Percentiles rank a stretch among this genome's conserved stretches.
Conservation (phyloP, 2,797 vertebrate genomes). For the Luscinia megarhynchos region DNA sequence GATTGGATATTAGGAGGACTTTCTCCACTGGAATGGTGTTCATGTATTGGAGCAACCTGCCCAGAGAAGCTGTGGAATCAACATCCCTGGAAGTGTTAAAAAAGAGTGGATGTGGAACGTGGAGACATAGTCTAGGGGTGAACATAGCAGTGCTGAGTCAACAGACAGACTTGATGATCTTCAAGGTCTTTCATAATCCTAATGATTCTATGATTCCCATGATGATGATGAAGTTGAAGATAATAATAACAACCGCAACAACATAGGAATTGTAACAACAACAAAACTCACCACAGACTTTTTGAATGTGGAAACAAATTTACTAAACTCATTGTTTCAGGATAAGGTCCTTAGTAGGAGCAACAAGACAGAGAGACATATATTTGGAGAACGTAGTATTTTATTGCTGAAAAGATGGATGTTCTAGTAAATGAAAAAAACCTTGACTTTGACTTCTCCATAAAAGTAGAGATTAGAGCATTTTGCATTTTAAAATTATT, state of each 20-base stretch:
- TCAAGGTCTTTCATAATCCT: neutral
- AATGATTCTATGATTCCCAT: neutral
- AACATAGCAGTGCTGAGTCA: neutral
- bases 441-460: neutral
- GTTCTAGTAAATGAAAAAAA: neutral
- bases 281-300: neutral
- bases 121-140: neutral
- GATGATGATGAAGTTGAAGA: neutral
- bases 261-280: neutral
- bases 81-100: neutral
- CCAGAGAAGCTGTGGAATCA: neutral
- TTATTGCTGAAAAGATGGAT: neutral
- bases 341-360: neutral
- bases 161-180: neutral
- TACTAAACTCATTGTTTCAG: neutral
- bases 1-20: neutral
- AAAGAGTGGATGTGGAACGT: accelerated
- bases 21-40: neutral
- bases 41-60: neutral
- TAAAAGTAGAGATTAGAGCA: neutral
- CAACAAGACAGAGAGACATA: neutral
- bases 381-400: neutral
- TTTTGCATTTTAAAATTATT: neutral
- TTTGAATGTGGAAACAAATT: neutral
- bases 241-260: neutral